Percentiles rank a stretch among this genome's conserved stretches.
These are phyloP conservation scores for Chlorodrepanis virens DNA, from an alignment of 2,113 vertebrate genomes.

Conservation along the genomic window DNA sequence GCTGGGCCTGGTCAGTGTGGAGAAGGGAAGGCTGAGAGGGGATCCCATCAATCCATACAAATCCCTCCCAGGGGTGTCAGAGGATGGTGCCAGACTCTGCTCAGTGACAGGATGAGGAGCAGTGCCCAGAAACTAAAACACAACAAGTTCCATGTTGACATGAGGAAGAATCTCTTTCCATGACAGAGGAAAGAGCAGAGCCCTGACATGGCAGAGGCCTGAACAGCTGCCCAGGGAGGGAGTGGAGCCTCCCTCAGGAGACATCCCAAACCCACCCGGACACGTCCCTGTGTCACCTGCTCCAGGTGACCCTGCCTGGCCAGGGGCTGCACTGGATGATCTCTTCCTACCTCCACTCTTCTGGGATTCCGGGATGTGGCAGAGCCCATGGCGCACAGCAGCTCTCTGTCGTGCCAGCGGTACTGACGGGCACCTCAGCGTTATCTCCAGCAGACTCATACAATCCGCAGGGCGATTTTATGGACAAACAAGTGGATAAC, in stretches of 20 bases:
- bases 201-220: neutral
- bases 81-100: neutral
- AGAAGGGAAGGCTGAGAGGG: neutral
- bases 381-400: rapidly evolving
- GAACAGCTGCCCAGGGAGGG: neutral
- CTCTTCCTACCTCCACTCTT: neutral
- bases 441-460: neutral
- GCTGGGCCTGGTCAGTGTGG: neutral
- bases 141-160: neutral
- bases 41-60: neutral
- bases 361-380: neutral
- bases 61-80: neutral
- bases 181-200: neutral
- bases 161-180: neutral
- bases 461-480: neutral
- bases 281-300: neutral
- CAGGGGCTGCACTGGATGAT: neutral
- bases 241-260: neutral
- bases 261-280: neutral
- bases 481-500: neutral
- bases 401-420: rapidly evolving
- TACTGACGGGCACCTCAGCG: rapidly evolving
- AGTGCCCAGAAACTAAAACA: neutral
- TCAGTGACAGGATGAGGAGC: neutral
- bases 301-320: neutral